Evolutionary conservation across 2,888 invertebrate species (phyloP), one percentile per base, ranked within the genome.

Genomic region (Trisateles emortualis): DNA sequence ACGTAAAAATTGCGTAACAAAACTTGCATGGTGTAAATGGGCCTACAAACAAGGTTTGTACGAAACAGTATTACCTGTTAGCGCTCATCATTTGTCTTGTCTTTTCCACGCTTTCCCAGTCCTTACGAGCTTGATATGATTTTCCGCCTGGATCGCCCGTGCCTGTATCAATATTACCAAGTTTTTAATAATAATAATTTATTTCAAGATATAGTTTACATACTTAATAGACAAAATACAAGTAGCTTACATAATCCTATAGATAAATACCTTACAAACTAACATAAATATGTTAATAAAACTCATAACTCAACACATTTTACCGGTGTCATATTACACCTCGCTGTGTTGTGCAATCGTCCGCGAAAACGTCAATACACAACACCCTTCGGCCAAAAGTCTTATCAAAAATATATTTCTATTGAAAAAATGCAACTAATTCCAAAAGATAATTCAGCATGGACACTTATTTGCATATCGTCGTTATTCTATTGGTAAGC

Each of bases 51-150:
- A 39, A 17, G 19, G 38, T 30, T 30, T 45, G 45, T 52, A 24
- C n/a, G 19, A 35, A 64, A 55, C 53, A 38, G 40, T 63, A 55
- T 47, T 73, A 92, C 92, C 90, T 90, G 72, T 85, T 90, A 43
- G 84, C 77, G 63, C 95, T 95, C 40, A 96, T 90, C 84, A 96
- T 94, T 60, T 96, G 95, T 76, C 96, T 95, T 0, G 97, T 97
- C 84, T 96, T 97, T 50, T 96, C 96, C 50, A 97, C 95, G 4
- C 96, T 95, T 76, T 97, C 97, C 97, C 97, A 97, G 17, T 97
- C 97, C 44, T 95, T 94, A 53, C 96, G 92, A 0, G 78, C 57
- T 32, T 74, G 73, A 68, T 83, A 87, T 0, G 82, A 61, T 60
- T 83, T 90, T 59, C 90, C 90, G 40, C 92, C 92, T 3, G 91